phyloP scores from a whole-genome alignment of 2,888 invertebrate genomes.

The Mesorhabditis sp. region DNA sequence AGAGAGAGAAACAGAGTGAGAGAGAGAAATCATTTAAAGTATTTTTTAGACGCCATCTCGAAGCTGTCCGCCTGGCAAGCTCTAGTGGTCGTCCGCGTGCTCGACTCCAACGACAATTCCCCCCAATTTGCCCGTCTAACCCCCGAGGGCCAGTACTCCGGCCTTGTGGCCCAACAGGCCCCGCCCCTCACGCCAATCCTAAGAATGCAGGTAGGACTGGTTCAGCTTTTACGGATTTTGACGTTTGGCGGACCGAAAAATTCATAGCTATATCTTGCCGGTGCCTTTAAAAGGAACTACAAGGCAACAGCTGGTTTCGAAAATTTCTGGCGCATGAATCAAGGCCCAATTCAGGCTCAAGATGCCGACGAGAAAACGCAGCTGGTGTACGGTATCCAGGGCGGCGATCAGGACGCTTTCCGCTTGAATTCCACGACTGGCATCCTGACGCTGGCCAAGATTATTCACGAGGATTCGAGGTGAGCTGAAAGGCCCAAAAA shows the following conservation, averaged over 20 bases:
- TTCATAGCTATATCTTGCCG: background rate
- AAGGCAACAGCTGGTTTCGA: background rate
- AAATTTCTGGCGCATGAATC: background rate
- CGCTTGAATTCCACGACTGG: conserved; percentile 39
- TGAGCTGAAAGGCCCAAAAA: background rate
- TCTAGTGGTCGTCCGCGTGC: conserved; percentile 43
- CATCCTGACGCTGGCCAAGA: conserved; percentile 27
- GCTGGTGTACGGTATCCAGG: conserved; percentile 29
- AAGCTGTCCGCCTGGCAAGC: conserved; percentile 44
- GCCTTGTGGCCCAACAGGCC: background rate
- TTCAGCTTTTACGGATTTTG: background rate
- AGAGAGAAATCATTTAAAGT: background rate
- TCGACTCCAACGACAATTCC: conserved; percentile 54
- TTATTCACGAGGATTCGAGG: conserved; percentile 23
- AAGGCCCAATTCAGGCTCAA: conserved; percentile 21
- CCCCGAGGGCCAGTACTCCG: conserved; percentile 30
- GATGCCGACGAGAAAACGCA: conserved; percentile 38
- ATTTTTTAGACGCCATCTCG: conserved; percentile 37
- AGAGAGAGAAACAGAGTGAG: conserved; percentile 18
- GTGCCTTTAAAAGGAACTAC: too few relatives aligned
- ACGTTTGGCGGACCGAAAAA: background rate
- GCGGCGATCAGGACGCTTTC: conserved; percentile 30
- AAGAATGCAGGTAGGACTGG: conserved; percentile 20
- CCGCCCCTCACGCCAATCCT: conserved; percentile 27
- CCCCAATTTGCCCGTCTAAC: conserved; percentile 41